Percentiles rank a stretch among this genome's conserved stretches.
These are phyloP conservation scores for Panonychus citri DNA, from an alignment of 1,140 invertebrate species.

Conservation along the genomic window DNA sequence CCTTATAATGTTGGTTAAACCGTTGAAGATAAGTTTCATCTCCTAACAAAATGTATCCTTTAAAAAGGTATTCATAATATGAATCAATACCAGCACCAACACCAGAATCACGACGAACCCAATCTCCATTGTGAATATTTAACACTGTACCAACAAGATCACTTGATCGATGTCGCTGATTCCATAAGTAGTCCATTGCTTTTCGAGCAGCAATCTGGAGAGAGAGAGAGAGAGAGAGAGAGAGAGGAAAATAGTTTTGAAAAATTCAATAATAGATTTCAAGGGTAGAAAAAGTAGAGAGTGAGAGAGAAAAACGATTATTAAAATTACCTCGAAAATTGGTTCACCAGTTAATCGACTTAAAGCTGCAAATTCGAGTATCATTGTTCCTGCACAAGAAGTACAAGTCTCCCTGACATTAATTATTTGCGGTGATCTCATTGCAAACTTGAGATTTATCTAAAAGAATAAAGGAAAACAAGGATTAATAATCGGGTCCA, in stretches of 20 bases:
- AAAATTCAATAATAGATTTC: background rate
- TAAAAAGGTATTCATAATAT: slow-evolving; percentile 59
- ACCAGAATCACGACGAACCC: slow-evolving; percentile 80
- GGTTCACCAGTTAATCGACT: slow-evolving; percentile 73
- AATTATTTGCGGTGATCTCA: slow-evolving; percentile 47
- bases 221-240: slow-evolving; percentile 6
- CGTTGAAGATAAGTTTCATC: slow-evolving; percentile 70
- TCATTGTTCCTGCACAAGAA: slow-evolving; percentile 93
- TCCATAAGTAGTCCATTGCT: slow-evolving; percentile 92
- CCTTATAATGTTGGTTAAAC: slow-evolving; percentile 82
- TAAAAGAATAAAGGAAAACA: no score
- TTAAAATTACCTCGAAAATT: slow-evolving; percentile 49
- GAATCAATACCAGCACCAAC: slow-evolving; percentile 62
- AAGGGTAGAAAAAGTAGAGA: slow-evolving; percentile 16
- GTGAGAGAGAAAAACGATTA: background rate
- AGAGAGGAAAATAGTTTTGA: background rate
- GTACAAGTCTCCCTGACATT: slow-evolving; percentile 75
- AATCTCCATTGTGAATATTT: slow-evolving; percentile 90
- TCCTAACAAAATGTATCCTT: slow-evolving; percentile 49
- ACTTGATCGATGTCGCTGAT: slow-evolving; percentile 53
- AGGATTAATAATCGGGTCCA: no score
- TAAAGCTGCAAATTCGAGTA: slow-evolving; percentile 86
- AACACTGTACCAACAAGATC: slow-evolving; percentile 82
- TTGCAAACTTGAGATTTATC: slow-evolving; percentile 70
- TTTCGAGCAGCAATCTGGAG: slow-evolving; percentile 60